A percentile compares a stretch with the other conserved stretches of the same genome.
Conservation (phyloP, 2,797 vertebrate genomes). For the Mastacembelus armatus region DNA sequence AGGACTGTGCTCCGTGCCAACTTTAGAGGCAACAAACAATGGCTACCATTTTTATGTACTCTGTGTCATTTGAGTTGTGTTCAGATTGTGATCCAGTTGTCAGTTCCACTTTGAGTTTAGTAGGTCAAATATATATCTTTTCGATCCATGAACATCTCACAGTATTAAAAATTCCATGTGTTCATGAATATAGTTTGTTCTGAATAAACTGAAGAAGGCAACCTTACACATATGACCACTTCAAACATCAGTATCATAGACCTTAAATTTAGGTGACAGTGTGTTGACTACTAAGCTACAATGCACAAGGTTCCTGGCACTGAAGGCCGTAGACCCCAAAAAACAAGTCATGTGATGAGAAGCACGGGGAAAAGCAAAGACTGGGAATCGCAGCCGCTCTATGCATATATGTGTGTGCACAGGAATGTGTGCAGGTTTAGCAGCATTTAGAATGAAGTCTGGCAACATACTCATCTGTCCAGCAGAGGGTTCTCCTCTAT, state of each 20-base stretch:
- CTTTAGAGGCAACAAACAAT: background rate
- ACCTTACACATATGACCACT: slow-evolving; percentile 9
- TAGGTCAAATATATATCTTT: background rate
- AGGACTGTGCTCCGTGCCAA: background rate
- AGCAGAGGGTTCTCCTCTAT: slow-evolving; percentile 62
- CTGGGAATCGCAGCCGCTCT: slow-evolving; percentile 26
- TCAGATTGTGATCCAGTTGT: background rate
- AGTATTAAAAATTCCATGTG: too few relatives aligned
- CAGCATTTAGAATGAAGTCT: slow-evolving; percentile 64
- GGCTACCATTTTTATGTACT: background rate
- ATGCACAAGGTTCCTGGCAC: slow-evolving; percentile 15
- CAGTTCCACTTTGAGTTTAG: slow-evolving; percentile 1
- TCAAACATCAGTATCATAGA: background rate
- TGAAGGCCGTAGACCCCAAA: slow-evolving; percentile 20
- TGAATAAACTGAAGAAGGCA: background rate
- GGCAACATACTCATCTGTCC: slow-evolving; percentile 59
- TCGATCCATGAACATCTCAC: too few relatives aligned
- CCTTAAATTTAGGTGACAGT: background rate
- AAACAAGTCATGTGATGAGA: slow-evolving; percentile 6
- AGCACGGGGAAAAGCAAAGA: slow-evolving; percentile 17
- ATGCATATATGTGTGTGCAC: slow-evolving; percentile 46
- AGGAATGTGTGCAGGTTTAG: slow-evolving; percentile 46
- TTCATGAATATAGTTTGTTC: background rate
- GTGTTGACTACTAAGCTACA: slow-evolving; percentile 5
- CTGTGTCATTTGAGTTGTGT: background rate